Base-by-base conservation (phyloP, 2,888 invertebrate species). In the Heliconius ismenius region DNA sequence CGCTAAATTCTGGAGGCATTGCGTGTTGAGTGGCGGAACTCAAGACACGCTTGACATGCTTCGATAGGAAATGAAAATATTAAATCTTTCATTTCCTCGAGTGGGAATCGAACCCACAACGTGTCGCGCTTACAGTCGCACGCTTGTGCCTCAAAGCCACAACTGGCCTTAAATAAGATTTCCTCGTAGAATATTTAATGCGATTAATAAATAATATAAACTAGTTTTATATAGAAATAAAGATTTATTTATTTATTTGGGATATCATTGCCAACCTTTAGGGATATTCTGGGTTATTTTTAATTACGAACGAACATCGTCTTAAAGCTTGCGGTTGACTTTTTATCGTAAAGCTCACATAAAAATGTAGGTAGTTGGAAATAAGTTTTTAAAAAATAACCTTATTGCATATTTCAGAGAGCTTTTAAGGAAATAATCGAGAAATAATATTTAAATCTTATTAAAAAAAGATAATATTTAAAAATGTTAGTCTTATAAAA, bases 281-380 rank as follows among this genome's bases (percentile, higher is more conserved):
- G 39, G 73, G 54, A 7, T 54, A 6, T 58, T 32, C 28, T 67
- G 73, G 49, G 60, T 65, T 67, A 68, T 69, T 68, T 74, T 74
- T 69, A 73, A 74, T 77, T 70, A 69, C 63, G 64, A 64, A 68
- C 54, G 69, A 68, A 62, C 74, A 77, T 77, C 32, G 77, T 63
- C 39, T 74, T 60, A 58, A 70, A 70, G 63, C 32, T 58, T 74
- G 74, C 69, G 74, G 69, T 77, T 28, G 26, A 63, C 60, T 63
- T 69, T 54, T 49, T 39, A 32, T 32, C 60, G 39, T 58, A 49
- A 77, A 68, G 65, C 77, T 54, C 62, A 69, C 64, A 67, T 62
- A 69, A 77, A 64, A 24, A 73, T 32, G 26, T 26, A 43, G 24
- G 24, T 39, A 24, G 24, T 21, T 62, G 26, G 13, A 72, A 72